These are phyloP conservation scores for Papilio demoleus DNA, from an alignment of 2,888 invertebrate genomes.

Conservation along the genomic window DNA sequence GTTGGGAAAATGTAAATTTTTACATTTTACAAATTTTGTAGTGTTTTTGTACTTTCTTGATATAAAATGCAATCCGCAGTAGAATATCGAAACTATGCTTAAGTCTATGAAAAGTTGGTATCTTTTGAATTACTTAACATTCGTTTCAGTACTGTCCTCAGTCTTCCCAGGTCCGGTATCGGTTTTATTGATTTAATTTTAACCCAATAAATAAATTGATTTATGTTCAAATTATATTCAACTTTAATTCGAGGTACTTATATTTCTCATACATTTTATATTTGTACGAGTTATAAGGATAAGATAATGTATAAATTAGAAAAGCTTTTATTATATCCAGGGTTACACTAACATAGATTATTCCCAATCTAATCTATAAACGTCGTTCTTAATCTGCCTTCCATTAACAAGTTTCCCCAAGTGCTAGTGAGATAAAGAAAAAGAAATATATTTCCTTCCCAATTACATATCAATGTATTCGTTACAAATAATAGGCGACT, in stretches of 20 bases:
- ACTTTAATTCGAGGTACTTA: too few relatives aligned
- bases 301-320: slow-evolving; percentile 3
- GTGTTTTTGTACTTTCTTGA: too few relatives aligned
- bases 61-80: too few relatives aligned
- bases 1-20: neutral
- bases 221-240: too few relatives aligned
- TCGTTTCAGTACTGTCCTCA: too few relatives aligned
- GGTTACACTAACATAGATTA: slow-evolving; percentile 2
- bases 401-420: neutral
- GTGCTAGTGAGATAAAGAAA: neutral
- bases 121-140: too few relatives aligned
- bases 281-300: neutral
- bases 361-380: neutral
- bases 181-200: too few relatives aligned
- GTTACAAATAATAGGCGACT: neutral
- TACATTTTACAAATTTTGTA: neutral
- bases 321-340: slow-evolving; percentile 8
- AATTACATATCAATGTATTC: neutral
- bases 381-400: slow-evolving; percentile 6
- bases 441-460: neutral
- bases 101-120: too few relatives aligned
- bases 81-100: too few relatives aligned
- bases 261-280: neutral
- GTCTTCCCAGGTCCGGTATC: too few relatives aligned
- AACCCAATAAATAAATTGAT: too few relatives aligned